Base-by-base conservation (phyloP, 2,888 invertebrate species). In the Alsophila aescularia region DNA sequence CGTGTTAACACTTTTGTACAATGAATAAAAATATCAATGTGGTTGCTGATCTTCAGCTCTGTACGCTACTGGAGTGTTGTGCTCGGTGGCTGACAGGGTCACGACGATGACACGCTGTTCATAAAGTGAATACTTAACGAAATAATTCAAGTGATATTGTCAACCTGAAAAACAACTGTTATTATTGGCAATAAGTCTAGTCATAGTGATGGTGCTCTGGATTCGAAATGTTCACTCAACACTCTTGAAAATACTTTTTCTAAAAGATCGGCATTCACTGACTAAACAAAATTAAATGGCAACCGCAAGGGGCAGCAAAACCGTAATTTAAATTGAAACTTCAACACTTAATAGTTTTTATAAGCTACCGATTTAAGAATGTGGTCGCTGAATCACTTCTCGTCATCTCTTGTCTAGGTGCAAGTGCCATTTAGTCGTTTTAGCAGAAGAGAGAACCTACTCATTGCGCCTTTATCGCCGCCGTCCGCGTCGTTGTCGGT, bases 1-100 rank as follows among this genome's bases (percentile, higher is more conserved):
- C 41, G 52, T 42, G 49, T 43, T 54, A 49, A 37, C 31, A 42
- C 43, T 49, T 36, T 43, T 32, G 53, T 48, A n/a, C 32, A 18
- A 6, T 34, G 37, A 42, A 43, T 34, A 39, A 48, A 37, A 54
- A 48, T 37, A 32, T 43, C 27, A 24, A 24, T 24, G 18, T 18
- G 12, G 45, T 41, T 13, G 39, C 32, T 34, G 37, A 27, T 52
- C 16, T 29, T 2, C 41, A 12, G 29, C n/a, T 8, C 24, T 24
- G 16, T 37, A 2, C 13, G 1, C 5, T 13, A 18, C 16, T 32
- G 12, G 4, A 7, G 41, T 29, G 15, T 27, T 21, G 16, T 29
- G n/a, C 3, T 9, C 14, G 40, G 6, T 8, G 7, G 6, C n/a
- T 29, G n/a, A 8, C 29, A 8, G n/a, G 0, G 10, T 29, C 3